Evolutionary conservation across 2,797 vertebrate species (phyloP).

Genomic region (Microctenopoma lineatum): DNA sequence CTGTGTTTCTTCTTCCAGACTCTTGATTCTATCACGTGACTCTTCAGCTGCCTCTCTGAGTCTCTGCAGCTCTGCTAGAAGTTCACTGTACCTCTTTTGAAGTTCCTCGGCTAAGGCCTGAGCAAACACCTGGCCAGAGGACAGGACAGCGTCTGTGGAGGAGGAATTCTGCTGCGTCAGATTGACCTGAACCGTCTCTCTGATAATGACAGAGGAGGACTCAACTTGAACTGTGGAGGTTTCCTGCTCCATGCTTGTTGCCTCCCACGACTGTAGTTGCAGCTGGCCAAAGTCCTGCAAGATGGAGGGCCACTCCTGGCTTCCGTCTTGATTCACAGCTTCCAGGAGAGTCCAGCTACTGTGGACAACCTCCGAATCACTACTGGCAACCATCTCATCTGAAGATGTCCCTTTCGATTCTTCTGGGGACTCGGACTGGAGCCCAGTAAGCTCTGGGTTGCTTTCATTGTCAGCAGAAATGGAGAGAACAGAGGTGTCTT

Average conservation of each 20-base stretch:
- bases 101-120: constrained; percentile 84
- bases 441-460: constrained; percentile 79
- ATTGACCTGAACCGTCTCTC: constrained; percentile 77
- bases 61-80: constrained; percentile 83
- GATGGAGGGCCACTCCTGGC: constrained; percentile 82
- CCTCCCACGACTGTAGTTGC: constrained; percentile 82
- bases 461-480: constrained; percentile 75
- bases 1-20: constrained; percentile 68
- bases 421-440: constrained; percentile 81
- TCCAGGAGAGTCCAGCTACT: constrained; percentile 88
- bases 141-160: constrained; percentile 4
- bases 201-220: constrained; percentile 77
- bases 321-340: constrained; percentile 83
- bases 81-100: constrained; percentile 83
- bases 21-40: constrained; percentile 80
- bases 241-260: constrained; percentile 77
- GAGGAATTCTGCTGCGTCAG: constrained; percentile 67
- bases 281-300: constrained; percentile 77
- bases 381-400: constrained; percentile 86
- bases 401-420: constrained; percentile 84
- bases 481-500: constrained; percentile 77
- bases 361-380: constrained; percentile 86
- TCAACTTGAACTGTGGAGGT: constrained; percentile 74
- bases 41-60: constrained; percentile 81
- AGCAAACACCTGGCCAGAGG: constrained; percentile 76